Conservation (phyloP, 2,888 invertebrate genomes). For the Sisyra terminalis region DNA sequence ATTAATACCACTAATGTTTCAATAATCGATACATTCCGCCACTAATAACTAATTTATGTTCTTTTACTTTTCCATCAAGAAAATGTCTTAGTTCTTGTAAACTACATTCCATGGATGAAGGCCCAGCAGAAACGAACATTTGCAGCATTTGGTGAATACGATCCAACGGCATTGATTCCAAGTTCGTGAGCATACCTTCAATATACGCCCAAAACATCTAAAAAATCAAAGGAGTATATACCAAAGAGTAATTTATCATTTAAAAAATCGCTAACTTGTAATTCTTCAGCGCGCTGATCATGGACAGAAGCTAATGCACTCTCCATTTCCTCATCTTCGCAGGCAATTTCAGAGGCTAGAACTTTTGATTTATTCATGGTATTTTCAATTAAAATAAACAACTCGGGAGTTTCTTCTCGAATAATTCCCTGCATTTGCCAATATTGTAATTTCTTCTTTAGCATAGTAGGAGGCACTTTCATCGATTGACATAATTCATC, state of each 20-base stretch:
- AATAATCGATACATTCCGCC: constrained; percentile 81
- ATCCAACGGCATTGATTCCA: constrained; percentile 80
- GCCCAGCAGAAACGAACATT: constrained; percentile 90
- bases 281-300: constrained; percentile 84
- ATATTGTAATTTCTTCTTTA: constrained; percentile 75
- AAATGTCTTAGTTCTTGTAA: constrained; percentile 77
- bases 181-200: constrained; percentile 89
- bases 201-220: constrained; percentile 91
- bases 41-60: constrained; percentile 70
- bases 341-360: constrained; percentile 35
- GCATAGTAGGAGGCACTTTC: constrained; percentile 71
- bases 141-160: constrained; percentile 92
- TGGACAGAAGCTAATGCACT: constrained; percentile 90
- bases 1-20: constrained; percentile 38
- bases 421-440: constrained; percentile 91
- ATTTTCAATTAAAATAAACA: constrained; percentile 56
- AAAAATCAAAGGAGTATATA: too few species aligned
- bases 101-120: constrained; percentile 72
- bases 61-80: constrained; percentile 81
- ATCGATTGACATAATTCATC: constrained; percentile 72
- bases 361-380: constrained; percentile 27
- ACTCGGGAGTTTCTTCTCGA: constrained; percentile 56
- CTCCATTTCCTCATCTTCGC: constrained; percentile 82
- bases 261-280: constrained; percentile 40
- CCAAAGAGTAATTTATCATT: too few species aligned